These are phyloP conservation scores for Drosophila robusta DNA, from an alignment of 2,888 invertebrate genomes.

Conservation along the genomic window DNA sequence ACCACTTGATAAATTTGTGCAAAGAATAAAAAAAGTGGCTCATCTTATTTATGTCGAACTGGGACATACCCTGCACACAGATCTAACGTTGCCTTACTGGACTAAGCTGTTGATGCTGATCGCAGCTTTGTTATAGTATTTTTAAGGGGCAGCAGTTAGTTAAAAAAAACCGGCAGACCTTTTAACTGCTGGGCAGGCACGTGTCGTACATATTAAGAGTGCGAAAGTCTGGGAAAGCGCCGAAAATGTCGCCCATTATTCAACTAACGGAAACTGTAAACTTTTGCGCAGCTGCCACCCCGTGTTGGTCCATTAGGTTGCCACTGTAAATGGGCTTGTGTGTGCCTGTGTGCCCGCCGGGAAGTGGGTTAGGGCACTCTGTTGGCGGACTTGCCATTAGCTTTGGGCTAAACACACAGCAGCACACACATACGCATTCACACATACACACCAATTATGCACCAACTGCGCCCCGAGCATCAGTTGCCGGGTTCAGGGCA, in stretches of 20 bases:
- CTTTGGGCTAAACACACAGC: slow-evolving; percentile 21
- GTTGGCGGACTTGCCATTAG: slow-evolving; percentile 15
- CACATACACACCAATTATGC: slow-evolving; percentile 41
- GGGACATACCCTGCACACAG: neutral
- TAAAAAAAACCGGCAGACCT: slow-evolving; percentile 2
- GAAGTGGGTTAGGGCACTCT: slow-evolving; percentile 12
- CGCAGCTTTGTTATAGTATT: neutral
- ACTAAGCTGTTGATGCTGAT: neutral
- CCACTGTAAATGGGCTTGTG: slow-evolving; percentile 34
- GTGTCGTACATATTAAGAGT: slow-evolving; percentile 35
- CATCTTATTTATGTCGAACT: neutral
- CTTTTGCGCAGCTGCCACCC: slow-evolving; percentile 49
- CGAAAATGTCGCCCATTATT: slow-evolving; percentile 56
- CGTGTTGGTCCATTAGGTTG: slow-evolving; percentile 37
- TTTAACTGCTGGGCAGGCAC: slow-evolving; percentile 26
- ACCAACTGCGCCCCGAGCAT: slow-evolving; percentile 35
- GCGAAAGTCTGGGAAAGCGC: slow-evolving; percentile 9
- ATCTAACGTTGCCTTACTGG: neutral
- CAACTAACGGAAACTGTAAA: slow-evolving; percentile 65
- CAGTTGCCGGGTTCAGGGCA: slow-evolving; percentile 35
- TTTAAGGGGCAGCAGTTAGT: neutral
- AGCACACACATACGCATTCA: slow-evolving; percentile 7
- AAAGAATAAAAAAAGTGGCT: too few relatives aligned
- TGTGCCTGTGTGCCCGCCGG: slow-evolving; percentile 18
- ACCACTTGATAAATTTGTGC: neutral